These are phyloP conservation scores for Sesia bembeciformis DNA, from an alignment of 2,888 invertebrate species.

Conservation along the genomic window DNA sequence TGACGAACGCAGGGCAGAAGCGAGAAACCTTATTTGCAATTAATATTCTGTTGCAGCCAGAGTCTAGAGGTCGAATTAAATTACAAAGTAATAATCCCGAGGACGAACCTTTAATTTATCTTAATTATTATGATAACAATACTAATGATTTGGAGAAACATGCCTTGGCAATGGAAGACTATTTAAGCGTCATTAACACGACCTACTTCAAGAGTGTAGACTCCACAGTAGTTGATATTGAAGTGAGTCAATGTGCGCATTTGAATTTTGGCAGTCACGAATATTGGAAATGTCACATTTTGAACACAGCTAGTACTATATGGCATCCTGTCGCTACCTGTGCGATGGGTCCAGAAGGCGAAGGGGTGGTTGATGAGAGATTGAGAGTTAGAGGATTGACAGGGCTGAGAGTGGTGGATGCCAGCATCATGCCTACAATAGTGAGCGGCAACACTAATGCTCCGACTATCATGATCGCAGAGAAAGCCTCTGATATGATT, in stretches of 20 bases:
- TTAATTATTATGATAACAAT: not conserved
- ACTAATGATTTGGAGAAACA: slow-evolving; percentile 19
- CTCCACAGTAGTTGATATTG: slow-evolving; percentile 17
- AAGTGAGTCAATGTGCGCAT: slow-evolving; percentile 25
- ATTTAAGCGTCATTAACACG: slow-evolving; percentile 16
- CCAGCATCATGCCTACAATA: slow-evolving; percentile 83
- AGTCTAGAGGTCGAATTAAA: slow-evolving; percentile 33
- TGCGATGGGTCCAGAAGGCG: slow-evolving; percentile 12
- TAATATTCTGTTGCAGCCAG: slow-evolving; percentile 27
- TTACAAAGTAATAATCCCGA: slow-evolving; percentile 26
- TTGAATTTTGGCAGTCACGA: slow-evolving; percentile 6
- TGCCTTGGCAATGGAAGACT: slow-evolving; percentile 19
- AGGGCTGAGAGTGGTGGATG: slow-evolving; percentile 78
- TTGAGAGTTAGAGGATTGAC: slow-evolving; percentile 13
- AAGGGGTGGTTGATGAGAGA: slow-evolving; percentile 15
- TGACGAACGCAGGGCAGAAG: slow-evolving; percentile 16
- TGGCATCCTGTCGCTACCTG: slow-evolving; percentile 18
- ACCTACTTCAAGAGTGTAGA: slow-evolving; percentile 15
- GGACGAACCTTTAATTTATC: slow-evolving; percentile 10
- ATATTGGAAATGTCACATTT: slow-evolving; percentile 16
- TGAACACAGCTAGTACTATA: slow-evolving; percentile 9
- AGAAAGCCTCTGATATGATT: slow-evolving; percentile 25
- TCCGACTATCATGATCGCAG: slow-evolving; percentile 84
- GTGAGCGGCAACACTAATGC: slow-evolving; percentile 84
- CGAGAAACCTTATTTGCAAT: slow-evolving; percentile 16